Evolutionary conservation across 2,888 invertebrate genomes (phyloP).

Genomic region (Saturnia japonica): DNA sequence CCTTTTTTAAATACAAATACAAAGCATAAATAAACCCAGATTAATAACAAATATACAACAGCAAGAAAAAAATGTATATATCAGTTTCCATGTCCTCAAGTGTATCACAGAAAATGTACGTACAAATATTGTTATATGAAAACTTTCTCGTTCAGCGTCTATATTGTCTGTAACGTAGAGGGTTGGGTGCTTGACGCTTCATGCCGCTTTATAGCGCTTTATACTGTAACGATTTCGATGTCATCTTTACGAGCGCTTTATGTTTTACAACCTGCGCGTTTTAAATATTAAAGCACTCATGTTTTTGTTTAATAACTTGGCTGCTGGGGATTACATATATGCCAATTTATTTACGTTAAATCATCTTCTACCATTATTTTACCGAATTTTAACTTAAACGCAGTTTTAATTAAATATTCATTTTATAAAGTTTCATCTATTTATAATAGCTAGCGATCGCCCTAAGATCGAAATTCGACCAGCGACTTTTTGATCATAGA

Average conservation of each 20-base stretch:
- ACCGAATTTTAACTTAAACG: too few relatives aligned
- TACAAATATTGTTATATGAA: slow-evolving; percentile 49
- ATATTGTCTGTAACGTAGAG: slow-evolving; percentile 45
- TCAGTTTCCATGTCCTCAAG: slow-evolving; percentile 15
- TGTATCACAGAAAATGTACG: slow-evolving; percentile 27
- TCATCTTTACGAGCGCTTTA: slow-evolving; percentile 8
- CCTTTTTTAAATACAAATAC: not conserved
- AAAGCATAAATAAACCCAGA: not conserved
- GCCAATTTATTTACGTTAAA: too few relatives aligned
- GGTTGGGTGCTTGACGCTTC: slow-evolving; percentile 19
- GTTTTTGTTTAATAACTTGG: not conserved
- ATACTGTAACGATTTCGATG: not conserved
- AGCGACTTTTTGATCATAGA: too few relatives aligned
- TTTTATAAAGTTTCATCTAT: too few relatives aligned
- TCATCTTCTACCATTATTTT: too few relatives aligned
- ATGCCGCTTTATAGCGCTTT: slow-evolving; percentile 18
- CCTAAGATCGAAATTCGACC: too few relatives aligned
- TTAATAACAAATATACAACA: not conserved
- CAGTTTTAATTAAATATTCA: too few relatives aligned
- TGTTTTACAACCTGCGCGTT: not conserved
- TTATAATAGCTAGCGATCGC: too few relatives aligned
- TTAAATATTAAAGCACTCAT: not conserved
- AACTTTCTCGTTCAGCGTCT: slow-evolving; percentile 44
- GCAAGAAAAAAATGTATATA: not conserved
- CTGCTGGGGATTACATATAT: too few relatives aligned